A percentile compares a stretch with the other conserved stretches of the same genome.
phyloP scores from a whole-genome alignment of 2,797 vertebrate genomes.

The Schizothorax lantsangensis region DNA sequence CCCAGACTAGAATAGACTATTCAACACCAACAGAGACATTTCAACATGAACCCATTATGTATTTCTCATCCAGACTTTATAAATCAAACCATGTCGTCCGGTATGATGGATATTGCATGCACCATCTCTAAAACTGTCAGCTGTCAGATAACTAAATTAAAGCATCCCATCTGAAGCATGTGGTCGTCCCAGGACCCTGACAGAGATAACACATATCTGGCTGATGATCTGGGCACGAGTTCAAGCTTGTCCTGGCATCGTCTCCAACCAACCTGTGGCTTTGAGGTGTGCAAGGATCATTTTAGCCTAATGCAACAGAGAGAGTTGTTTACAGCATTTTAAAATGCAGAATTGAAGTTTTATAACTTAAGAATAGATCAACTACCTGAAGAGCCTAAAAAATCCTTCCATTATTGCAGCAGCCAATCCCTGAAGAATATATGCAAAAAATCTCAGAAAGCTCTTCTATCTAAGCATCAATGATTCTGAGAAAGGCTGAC shows the following conservation, averaged over 20 bases:
- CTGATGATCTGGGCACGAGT: constrained; percentile 27
- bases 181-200: constrained; percentile 23
- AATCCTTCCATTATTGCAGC: background rate
- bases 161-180: constrained; percentile 22
- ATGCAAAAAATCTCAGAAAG: background rate
- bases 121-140: background rate
- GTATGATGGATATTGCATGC: background rate
- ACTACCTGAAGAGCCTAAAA: background rate
- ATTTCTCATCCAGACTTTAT: background rate
- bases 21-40: background rate
- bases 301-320: background rate
- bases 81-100: background rate
- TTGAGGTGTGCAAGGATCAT: background rate
- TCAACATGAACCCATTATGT: background rate
- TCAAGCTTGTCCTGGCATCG: constrained; percentile 24
- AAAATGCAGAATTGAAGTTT: background rate
- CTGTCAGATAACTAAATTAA: constrained; percentile 17
- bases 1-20: background rate
- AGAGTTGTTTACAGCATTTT: background rate
- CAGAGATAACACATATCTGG: constrained; percentile 38
- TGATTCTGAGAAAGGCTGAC: background rate
- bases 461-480: background rate
- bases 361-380: background rate
- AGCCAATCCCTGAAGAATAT: background rate
- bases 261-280: background rate